Evolutionary conservation across 1,140 invertebrate genomes (phyloP), one percentile per base, ranked within the genome.

Genomic region (Drosophila repleta): DNA sequence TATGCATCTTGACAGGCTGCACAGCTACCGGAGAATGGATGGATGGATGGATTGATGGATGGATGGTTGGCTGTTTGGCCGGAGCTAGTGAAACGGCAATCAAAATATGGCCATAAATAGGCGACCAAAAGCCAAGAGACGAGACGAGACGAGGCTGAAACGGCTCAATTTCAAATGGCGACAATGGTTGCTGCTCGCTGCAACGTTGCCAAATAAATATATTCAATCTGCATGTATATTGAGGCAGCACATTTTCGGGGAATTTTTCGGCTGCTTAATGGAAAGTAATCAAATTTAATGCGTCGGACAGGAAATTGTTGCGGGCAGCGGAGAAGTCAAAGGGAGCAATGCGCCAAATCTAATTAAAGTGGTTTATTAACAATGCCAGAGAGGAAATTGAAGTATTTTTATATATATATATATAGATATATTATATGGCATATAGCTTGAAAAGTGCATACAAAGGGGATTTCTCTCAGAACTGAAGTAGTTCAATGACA

Each of bases 21-120:
- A 18, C 56, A n/a, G 62, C 68, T 73, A 64, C 64, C 52, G 68
- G 29, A 72, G 13, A 37, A 49, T 39, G 64, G 18, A 37, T 41
- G 74, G 64, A 68, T 68, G 64, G 43, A 24, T 64, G 52, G 37
- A 51, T 49, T 45, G 29, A 52, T 64, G 74, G 32, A 21, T 62
- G 76, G 70, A 24, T 46, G 57, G 29, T 21, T 69, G 58, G 26
- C 15, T 64, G 58, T 46, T 21, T 66, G 55, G 10, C 20, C 62
- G 66, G 20, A 48, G 26, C 49, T 26, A 29, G 20, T 35, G 56
- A 45, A 68, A 46, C 58, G 76, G 81, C 63, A 85, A 84, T 85
- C 81, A 80, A 80, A 80, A 85, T 76, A 60, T 75, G 75, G 56
- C 64, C 80, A 83, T 83, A 79, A 83, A 83, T 83, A 83, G 79